Conservation (phyloP, 2,113 vertebrate species). For the Pachyramphus minor region DNA sequence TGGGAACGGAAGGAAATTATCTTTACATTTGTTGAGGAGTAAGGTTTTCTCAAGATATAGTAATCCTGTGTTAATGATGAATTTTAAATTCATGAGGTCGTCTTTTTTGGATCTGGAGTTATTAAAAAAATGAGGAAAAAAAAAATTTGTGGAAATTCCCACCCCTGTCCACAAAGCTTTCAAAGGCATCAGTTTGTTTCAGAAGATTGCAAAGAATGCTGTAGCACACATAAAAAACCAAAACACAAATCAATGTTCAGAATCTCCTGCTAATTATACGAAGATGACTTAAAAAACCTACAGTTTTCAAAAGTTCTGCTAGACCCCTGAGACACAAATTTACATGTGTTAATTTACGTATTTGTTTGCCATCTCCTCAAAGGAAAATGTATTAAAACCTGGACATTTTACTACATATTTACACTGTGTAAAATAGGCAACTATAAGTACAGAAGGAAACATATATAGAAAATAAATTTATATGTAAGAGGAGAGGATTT, state of each 20-base stretch:
- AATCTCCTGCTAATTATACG: neutral
- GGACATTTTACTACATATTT: neutral
- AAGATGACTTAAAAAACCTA: neutral
- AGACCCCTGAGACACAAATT: neutral
- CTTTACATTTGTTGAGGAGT: neutral
- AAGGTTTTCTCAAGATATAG: neutral
- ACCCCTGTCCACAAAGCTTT: neutral
- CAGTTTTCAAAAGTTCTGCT: neutral
- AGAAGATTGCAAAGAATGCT: neutral
- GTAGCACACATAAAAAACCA: too few species aligned
- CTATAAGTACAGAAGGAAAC: neutral
- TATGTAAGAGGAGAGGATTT: neutral
- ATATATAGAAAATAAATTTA: neutral
- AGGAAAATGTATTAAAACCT: neutral
- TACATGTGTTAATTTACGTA: neutral
- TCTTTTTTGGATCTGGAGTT: neutral
- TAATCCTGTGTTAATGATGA: rapidly evolving
- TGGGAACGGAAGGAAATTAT: neutral
- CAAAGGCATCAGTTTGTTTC: neutral
- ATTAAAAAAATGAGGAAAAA: neutral
- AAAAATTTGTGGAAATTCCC: neutral
- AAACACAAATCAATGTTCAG: neutral
- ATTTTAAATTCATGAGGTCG: neutral
- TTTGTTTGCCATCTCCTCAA: neutral
- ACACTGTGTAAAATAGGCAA: neutral